Evolutionary conservation across 2,888 invertebrate genomes (phyloP).

Genomic region (Glaucopsyche alexis): DNA sequence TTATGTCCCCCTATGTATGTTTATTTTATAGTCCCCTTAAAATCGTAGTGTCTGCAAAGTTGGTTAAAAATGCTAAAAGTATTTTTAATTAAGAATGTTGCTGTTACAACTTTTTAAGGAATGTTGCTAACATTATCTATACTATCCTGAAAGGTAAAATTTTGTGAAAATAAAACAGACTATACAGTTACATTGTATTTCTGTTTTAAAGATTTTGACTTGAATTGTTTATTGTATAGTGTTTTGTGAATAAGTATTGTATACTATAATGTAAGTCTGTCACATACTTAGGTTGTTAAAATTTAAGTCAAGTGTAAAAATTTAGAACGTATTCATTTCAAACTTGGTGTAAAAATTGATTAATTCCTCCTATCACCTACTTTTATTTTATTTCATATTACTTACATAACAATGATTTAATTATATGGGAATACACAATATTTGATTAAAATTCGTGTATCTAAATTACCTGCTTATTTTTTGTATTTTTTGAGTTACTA

Average conservation of each 20-base stretch:
- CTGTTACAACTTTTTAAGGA: not conserved
- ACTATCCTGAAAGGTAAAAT: not conserved
- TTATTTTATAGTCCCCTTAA: not conserved
- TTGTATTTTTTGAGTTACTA: not conserved
- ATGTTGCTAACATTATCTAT: not conserved
- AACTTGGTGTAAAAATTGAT: not conserved
- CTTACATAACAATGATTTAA: too few species aligned
- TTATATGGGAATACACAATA: too few species aligned
- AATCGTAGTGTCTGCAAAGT: not conserved
- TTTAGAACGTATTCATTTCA: not conserved
- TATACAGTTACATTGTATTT: too few species aligned
- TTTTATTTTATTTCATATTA: too few species aligned
- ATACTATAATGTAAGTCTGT: slow-evolving; percentile 14
- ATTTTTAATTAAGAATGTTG: not conserved
- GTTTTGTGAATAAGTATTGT: slow-evolving; percentile 14
- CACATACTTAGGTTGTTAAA: slow-evolving; percentile 13
- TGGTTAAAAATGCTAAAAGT: not conserved
- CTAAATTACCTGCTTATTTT: not conserved
- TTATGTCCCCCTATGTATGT: too few species aligned
- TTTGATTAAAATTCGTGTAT: not conserved
- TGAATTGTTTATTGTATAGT: not conserved
- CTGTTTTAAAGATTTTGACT: not conserved
- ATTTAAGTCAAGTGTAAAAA: not conserved
- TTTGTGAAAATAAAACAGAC: too few species aligned
- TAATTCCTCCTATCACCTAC: too few species aligned